Base-by-base conservation (phyloP, 2,888 invertebrate species). In the Antitype chi region DNA sequence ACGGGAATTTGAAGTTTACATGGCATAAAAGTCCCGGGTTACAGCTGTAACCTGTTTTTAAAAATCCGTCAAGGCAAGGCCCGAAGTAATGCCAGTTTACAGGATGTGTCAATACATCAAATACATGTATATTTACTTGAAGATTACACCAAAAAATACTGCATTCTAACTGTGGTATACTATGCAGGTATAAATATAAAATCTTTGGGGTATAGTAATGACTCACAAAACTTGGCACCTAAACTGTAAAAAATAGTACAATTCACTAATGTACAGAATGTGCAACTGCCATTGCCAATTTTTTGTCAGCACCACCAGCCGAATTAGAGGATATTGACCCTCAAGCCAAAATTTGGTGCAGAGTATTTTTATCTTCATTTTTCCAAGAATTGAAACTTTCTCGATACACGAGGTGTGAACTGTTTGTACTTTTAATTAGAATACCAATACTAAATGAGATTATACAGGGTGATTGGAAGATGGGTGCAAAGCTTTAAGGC, bases 151-250 rank as follows among this genome's bases (percentile, higher is more conserved):
- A 9, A 49, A 38, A 49, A 13, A 6, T 13, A 60, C 28, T 38
- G 62, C 70, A 75, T 4, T 20, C 11, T 15, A 2, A 13, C 11
- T 28, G 3, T 17, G 38, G 5, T 0, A n/a, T 1, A 7, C 57
- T 5, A 11, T 66, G 59, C 76, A 70, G 70, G 43, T 57, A n/a
- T 32, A 28, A 52, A 28, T 28, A 28, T 47, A 17, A 23, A 52
- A 28, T 47, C 28, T 47, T 68, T 32, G n/a, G 6, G 13, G 47
- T 17, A 55, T 4, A 55, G 52, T 9, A n/a, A 80, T 80, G 59
- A 77, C 7, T 77, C 69, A 70, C 47, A 13, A 60, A n/a, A 47
- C 55, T 85, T 85, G 77, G 77, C 85, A 77, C 17, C n/a, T 25
- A 20, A 38, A 70, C 32, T 52, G 25, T 49, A 52, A 32, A 70